Conservation (phyloP, 2,113 vertebrate species). For the Melanostigma gelatinosum region DNA sequence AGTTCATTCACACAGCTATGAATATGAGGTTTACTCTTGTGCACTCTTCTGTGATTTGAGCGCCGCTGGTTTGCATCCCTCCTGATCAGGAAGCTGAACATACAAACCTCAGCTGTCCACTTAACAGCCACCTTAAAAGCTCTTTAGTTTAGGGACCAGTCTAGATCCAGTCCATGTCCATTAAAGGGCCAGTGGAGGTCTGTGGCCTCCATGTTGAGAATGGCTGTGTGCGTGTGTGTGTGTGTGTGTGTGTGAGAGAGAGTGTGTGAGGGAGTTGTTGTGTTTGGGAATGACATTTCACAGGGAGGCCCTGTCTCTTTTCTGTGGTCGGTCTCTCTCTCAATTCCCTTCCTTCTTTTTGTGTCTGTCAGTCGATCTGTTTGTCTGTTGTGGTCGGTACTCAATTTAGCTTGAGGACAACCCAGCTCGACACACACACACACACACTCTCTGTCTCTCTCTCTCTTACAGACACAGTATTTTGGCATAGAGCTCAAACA, state of each 20-base stretch:
- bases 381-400: slow-evolving; percentile 78
- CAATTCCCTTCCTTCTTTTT: slow-evolving; percentile 60
- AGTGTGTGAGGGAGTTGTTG: slow-evolving; percentile 40
- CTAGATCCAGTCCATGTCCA: neutral
- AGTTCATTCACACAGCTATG: neutral
- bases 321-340: slow-evolving; percentile 60
- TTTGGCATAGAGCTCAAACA: slow-evolving; percentile 72
- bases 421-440: slow-evolving; percentile 51
- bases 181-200: slow-evolving; percentile 22
- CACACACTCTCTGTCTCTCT: slow-evolving; percentile 50
- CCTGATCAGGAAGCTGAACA: neutral
- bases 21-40: slow-evolving; percentile 1
- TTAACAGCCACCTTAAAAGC: neutral
- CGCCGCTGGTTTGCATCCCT: neutral
- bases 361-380: slow-evolving; percentile 77
- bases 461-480: slow-evolving; percentile 29
- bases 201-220: slow-evolving; percentile 18
- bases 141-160: neutral
- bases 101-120: neutral
- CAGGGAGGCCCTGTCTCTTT: slow-evolving; percentile 64
- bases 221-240: slow-evolving; percentile 21
- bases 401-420: slow-evolving; percentile 78
- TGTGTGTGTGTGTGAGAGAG: slow-evolving; percentile 27
- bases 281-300: slow-evolving; percentile 66
- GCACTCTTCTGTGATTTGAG: neutral